Conservation (phyloP, 2,113 vertebrate species). For the Haplotaxodon microlepis region DNA sequence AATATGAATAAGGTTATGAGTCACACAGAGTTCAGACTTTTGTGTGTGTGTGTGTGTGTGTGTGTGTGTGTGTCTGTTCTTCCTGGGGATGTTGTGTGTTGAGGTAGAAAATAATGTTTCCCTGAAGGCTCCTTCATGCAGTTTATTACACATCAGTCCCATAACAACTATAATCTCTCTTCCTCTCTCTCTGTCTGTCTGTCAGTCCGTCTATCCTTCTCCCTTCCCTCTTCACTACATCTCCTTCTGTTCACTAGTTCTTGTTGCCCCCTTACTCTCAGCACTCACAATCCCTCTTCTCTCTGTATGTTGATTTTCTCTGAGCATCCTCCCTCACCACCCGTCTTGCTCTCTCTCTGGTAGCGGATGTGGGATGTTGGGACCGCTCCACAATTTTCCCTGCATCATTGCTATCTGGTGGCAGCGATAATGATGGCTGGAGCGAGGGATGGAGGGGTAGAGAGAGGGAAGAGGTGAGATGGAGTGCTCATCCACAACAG, state of each 20-base stretch:
- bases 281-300: constrained; percentile 10
- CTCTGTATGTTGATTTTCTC: constrained; percentile 24
- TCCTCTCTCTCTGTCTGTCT: not conserved
- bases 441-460: constrained; percentile 14
- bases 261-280: not conserved
- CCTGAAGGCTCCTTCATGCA: constrained; percentile 50
- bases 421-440: constrained; percentile 45
- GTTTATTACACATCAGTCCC: constrained; percentile 58
- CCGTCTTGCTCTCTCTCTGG: not conserved
- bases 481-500: constrained; percentile 10
- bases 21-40: constrained; percentile 48
- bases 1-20: constrained; percentile 57
- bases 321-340: not conserved
- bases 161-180: constrained; percentile 6
- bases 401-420: constrained; percentile 50
- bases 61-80: not conserved
- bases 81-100: constrained; percentile 15
- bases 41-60: not conserved
- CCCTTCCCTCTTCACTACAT: not conserved
- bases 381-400: constrained; percentile 24
- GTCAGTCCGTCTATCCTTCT: not conserved
- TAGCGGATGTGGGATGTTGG: constrained; percentile 27
- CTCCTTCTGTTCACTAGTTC: not conserved
- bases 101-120: constrained; percentile 45
- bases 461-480: constrained; percentile 10